Base-by-base conservation (phyloP, 2,113 vertebrate genomes). In the Gasterosteus nipponicus region DNA sequence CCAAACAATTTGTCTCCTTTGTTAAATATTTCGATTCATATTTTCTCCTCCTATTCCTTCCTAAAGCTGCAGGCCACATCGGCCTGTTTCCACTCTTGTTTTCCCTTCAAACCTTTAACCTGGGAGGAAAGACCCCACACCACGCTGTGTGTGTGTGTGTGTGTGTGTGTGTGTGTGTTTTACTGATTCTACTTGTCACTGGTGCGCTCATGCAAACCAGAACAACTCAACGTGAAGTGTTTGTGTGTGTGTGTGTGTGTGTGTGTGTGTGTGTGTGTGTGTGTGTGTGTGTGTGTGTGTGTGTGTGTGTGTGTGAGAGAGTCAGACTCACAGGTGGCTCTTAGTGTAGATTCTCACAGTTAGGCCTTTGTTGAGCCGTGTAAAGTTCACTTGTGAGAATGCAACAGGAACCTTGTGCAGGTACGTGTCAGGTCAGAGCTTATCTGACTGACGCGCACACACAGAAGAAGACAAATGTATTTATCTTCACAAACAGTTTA, bases 361-460 rank as follows among this genome's bases (percentile, higher is more conserved):
- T 49, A 66, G 29, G 47, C 53, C 53, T 83, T 81, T 74, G 80
- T 82, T 31, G n/a, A 77, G 56, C 35, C 63, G 42, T 42, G 53
- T 73, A 22, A 75, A 76, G 69, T 84, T 82, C 53, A 62, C 59
- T 46, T 65, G 57, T 73, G 16, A 60, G 69, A 65, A 63, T 54
- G 51, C 69, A 71, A 75, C 78, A 65, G 56, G 47, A 70, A 57
- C 77, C 71, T 77, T 77, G 76, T 68, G 38, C 66, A 77, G 80
- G 71, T 80, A 76, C 84, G 62, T 75, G 69, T 63, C 77, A 86
- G 86, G 76, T 70, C 77, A 77, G 58, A 58, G 66, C 71, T 84
- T 92, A 84, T 90, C 89, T 84, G 62, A 76, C 77, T 62, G 69
- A 83, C 77, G 58, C 73, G 59, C 69, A 59, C 84, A 76, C 64